phyloP scores from a whole-genome alignment of 1,140 invertebrate species.

The Mesaphorura yosii region DNA sequence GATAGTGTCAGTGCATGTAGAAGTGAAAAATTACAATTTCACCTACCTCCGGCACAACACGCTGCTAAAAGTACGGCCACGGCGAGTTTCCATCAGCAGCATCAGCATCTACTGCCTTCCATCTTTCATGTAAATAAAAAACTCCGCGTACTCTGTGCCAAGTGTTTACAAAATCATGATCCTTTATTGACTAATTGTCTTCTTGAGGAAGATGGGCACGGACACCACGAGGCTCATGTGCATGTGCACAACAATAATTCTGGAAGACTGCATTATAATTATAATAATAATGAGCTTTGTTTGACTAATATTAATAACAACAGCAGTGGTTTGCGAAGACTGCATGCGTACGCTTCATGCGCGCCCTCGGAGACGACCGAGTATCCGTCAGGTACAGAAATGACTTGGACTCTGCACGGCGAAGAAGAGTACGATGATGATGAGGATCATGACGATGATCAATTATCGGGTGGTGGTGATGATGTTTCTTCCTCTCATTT shows the following conservation, averaged over 20 bases:
- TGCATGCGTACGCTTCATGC: too few species aligned
- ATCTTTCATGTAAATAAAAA: slow-evolving; percentile 20
- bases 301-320: too few species aligned
- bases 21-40: too few species aligned
- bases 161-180: slow-evolving; percentile 31
- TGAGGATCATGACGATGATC: too few species aligned
- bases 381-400: slow-evolving; percentile 29
- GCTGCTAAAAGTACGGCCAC: too few species aligned
- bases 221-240: not conserved
- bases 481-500: slow-evolving; percentile 20
- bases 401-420: slow-evolving; percentile 20
- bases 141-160: slow-evolving; percentile 29
- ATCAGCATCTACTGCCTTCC: too few species aligned
- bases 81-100: too few species aligned
- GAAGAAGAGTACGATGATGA: slow-evolving; percentile 5
- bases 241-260: slow-evolving; percentile 6
- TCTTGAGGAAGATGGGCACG: slow-evolving; percentile 12
- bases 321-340: not conserved
- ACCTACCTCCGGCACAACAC: too few species aligned
- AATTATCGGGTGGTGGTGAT: too few species aligned
- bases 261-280: too few species aligned
- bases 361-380: slow-evolving; percentile 25
- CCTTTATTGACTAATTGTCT: slow-evolving; percentile 27
- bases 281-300: too few species aligned
- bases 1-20: too few species aligned